Evolutionary conservation across 2,888 invertebrate species (phyloP).

Genomic region (Parnassius mnemosyne): DNA sequence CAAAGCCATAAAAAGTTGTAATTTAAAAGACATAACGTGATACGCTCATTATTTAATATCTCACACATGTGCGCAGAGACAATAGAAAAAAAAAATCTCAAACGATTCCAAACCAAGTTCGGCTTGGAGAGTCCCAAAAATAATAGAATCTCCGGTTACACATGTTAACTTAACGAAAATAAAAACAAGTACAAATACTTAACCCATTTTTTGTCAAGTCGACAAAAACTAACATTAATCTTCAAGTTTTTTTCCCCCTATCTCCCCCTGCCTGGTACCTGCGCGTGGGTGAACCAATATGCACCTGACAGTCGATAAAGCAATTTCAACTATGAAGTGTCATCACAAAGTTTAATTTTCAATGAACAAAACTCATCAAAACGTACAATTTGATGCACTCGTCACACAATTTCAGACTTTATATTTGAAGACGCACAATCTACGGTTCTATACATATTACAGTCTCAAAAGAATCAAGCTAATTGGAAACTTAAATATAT

Average conservation of each 20-base stretch:
- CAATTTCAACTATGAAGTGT: constrained; percentile 24
- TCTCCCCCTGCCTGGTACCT: constrained; percentile 44
- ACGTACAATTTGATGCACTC: constrained; percentile 32
- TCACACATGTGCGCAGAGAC: constrained; percentile 15
- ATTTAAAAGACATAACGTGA: neutral
- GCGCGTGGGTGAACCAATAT: constrained; percentile 31
- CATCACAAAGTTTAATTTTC: constrained; percentile 22
- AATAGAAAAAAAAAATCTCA: neutral
- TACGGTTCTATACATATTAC: neutral
- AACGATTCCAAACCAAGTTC: neutral
- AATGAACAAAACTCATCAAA: constrained; percentile 1
- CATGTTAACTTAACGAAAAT: constrained; percentile 53
- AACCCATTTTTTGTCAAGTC: constrained; percentile 60
- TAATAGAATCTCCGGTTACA: constrained; percentile 48
- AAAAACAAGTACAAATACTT: constrained; percentile 57
- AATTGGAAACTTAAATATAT: fast-evolving
- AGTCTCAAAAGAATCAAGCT: neutral
- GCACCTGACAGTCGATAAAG: constrained; percentile 7
- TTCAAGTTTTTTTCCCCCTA: constrained; percentile 47
- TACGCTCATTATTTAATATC: neutral
- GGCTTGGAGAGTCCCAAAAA: neutral
- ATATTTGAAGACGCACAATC: constrained; percentile 4
- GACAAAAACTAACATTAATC: constrained; percentile 63
- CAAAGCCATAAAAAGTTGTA: too few species aligned
- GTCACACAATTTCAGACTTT: constrained; percentile 33